Evolutionary conservation across 2,113 vertebrate genomes (phyloP).

Genomic region (Salvelinus sp.): DNA sequence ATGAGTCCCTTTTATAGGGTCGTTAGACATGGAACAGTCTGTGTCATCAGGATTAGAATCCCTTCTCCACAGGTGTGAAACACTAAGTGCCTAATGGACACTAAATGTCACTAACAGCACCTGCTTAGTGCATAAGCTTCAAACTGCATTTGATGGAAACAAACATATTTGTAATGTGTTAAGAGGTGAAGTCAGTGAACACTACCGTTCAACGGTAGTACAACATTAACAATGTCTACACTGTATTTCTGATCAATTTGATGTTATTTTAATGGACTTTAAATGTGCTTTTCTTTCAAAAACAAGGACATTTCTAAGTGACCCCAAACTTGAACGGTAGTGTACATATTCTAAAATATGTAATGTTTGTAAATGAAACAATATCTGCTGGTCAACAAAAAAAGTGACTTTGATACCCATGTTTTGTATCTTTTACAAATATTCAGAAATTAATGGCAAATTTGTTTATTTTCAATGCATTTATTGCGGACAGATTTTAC

Average conservation of each 20-base stretch:
- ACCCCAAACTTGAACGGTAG: no score
- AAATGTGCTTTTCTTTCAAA: no score
- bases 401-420: not conserved
- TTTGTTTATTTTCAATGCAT: slow-evolving; percentile 52
- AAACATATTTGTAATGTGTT: not conserved
- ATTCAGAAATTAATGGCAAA: not conserved
- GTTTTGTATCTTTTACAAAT: not conserved
- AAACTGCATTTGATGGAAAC: not conserved
- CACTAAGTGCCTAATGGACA: slow-evolving; percentile 69
- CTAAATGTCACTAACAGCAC: slow-evolving; percentile 65
- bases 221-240: no score
- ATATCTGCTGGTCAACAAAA: not conserved
- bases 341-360: no score
- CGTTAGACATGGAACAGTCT: slow-evolving; percentile 32
- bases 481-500: slow-evolving; percentile 69
- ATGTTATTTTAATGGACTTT: no score
- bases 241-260: no score
- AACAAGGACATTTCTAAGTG: no score
- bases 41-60: slow-evolving; percentile 70
- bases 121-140: slow-evolving; percentile 55
- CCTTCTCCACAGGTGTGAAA: slow-evolving; percentile 70
- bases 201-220: no score
- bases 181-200: no score
- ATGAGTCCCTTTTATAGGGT: slow-evolving; percentile 63
- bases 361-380: no score